Evolutionary conservation across 2,888 invertebrate species (phyloP), one percentile per base, ranked within the genome.

Genomic region (Dichetophora obliterata): DNA sequence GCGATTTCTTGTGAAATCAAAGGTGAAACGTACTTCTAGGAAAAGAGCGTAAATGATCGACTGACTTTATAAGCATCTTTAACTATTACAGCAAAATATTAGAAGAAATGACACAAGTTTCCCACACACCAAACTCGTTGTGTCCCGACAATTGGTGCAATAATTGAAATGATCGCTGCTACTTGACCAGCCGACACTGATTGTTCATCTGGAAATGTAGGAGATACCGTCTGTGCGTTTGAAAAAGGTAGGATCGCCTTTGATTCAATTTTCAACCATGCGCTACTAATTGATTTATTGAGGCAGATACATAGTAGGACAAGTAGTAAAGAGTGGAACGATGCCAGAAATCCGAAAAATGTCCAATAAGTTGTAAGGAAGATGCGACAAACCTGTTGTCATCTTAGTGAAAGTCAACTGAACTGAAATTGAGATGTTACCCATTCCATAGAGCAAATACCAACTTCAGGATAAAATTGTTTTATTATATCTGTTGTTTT

Each of bases 231-330:
- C 57, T 57, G 57, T 24, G 57, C 5, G 24, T 31, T n/a, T 14
- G 34, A 34, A 37, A 57, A 57, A 19, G 57, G 71, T 34, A 59
- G 43, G 22, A 71, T 37, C 16, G 43, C 16, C 37, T 34, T 65
- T 11, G 61, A 43, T 61, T 72, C 16, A 59, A 61, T 61, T 72
- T 48, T 65, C 73, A 65, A 63, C 73, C 73, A 65, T 57, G 73
- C 73, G 34, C 63, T 65, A 52, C 73, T 73, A 73, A 73, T 73
- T 73, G 73, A 73, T 73, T 73, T 73, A 73, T 73, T 43, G 73
- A 50, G 65, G 63, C 73, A 52, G 73, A 73, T 73, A 19, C 73
- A 31, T 19, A 19, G 34, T 22, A 34, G 61, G 43, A 72, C 43
- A 59, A 27, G 34, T n/a, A 34, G 48, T 61, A 27, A 14, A 16